phyloP scores from a whole-genome alignment of 2,797 vertebrate genomes.

The Mallotus villosus region DNA sequence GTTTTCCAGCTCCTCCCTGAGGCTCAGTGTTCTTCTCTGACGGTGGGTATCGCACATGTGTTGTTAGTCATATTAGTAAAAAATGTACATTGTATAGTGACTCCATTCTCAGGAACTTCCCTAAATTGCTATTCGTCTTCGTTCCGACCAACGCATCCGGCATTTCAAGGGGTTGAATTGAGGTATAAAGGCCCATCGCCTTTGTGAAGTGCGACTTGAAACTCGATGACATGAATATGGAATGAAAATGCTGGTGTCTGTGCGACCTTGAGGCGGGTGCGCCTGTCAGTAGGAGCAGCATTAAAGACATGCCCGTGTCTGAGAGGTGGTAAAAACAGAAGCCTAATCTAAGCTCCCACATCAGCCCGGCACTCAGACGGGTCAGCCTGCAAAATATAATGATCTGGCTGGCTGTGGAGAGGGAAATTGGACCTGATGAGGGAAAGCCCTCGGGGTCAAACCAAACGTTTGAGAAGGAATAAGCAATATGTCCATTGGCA shows the following conservation, averaged over 20 bases:
- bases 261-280: conserved; percentile 66
- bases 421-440: conserved; percentile 75
- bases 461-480: conserved; percentile 63
- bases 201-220: conserved; percentile 59
- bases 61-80: neutral
- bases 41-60: neutral
- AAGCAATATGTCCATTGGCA: conserved; percentile 62
- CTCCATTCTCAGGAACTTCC: conserved; percentile 24
- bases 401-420: conserved; percentile 65
- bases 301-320: conserved; percentile 66
- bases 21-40: conserved; percentile 18
- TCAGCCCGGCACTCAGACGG: conserved; percentile 68
- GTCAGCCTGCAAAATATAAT: conserved; percentile 77
- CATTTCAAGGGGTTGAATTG: neutral
- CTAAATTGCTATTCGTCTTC: conserved; percentile 18
- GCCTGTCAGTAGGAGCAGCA: conserved; percentile 71
- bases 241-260: conserved; percentile 65
- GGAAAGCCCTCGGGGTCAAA: conserved; percentile 69
- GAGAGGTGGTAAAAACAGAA: conserved; percentile 74
- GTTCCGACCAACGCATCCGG: conserved; percentile 55
- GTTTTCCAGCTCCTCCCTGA: conserved; percentile 54
- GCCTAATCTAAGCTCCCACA: conserved; percentile 73
- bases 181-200: conserved; percentile 37
- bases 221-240: conserved; percentile 54
- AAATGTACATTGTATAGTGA: too few species aligned